A percentile compares a stretch with the other conserved stretches of the same genome.
phyloP scores from a whole-genome alignment of 2,797 vertebrate genomes.

The Manis crassicaudata region DNA sequence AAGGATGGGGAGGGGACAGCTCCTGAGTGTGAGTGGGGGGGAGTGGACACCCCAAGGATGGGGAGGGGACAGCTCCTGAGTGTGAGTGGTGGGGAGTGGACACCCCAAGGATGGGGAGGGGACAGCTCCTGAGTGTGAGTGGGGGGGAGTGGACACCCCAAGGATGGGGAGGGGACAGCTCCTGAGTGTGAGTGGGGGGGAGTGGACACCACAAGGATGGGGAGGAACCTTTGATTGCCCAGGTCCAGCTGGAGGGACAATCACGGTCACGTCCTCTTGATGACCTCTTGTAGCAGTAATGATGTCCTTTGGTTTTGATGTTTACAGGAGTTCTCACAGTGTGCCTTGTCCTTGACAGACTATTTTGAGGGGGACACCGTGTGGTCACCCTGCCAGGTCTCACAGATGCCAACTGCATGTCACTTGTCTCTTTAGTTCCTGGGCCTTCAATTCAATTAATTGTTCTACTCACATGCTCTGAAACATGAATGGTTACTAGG shows the following conservation, averaged over 20 bases:
- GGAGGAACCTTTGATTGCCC: neutral
- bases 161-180: neutral
- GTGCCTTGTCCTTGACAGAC: neutral
- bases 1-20: neutral
- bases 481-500: neutral
- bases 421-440: neutral
- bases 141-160: neutral
- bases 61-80: neutral
- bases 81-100: neutral
- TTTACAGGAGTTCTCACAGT: neutral
- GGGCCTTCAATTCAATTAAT: neutral
- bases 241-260: neutral
- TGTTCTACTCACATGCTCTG: neutral
- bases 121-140: neutral
- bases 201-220: neutral
- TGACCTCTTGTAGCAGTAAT: neutral
- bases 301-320: neutral
- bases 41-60: neutral
- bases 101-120: neutral
- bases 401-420: too few relatives aligned
- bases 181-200: too few relatives aligned
- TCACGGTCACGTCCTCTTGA: rapidly evolving
- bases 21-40: neutral
- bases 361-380: neutral
- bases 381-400: neutral